These are phyloP conservation scores for Megamerina dolium DNA, from an alignment of 2,888 invertebrate genomes.

Conservation along the genomic window DNA sequence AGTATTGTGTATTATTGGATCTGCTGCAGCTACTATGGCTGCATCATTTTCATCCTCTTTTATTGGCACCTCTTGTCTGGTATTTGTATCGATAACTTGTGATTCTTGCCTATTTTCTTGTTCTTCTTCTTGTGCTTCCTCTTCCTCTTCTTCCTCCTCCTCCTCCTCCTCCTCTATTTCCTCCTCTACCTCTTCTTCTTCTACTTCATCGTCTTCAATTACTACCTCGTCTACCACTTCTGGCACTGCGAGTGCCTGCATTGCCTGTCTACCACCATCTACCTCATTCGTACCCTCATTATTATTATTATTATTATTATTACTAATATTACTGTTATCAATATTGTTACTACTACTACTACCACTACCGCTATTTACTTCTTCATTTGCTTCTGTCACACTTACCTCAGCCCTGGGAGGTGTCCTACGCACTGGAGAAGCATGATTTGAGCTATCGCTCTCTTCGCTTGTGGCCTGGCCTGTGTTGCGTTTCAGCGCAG, in stretches of 20 bases:
- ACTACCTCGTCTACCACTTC: constrained; percentile 3
- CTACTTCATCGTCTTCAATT: constrained; percentile 3
- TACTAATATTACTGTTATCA: constrained; percentile 8
- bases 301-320: constrained; percentile 6
- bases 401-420: constrained; percentile 75
- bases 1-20: not conserved
- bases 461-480: constrained; percentile 51
- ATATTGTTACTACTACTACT: constrained; percentile 7
- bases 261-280: constrained; percentile 4
- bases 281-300: constrained; percentile 7
- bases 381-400: constrained; percentile 48
- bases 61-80: constrained; percentile 4
- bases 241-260: not conserved
- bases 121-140: constrained; percentile 11
- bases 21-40: constrained; percentile 2
- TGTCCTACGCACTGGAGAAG: constrained; percentile 61
- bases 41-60: constrained; percentile 2
- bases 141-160: constrained; percentile 22
- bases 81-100: not conserved
- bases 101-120: not conserved
- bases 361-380: constrained; percentile 21
- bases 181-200: constrained; percentile 10
- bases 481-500: constrained; percentile 49
- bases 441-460: constrained; percentile 52
- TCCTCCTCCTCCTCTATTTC: constrained; percentile 13